Evolutionary conservation across 2,888 invertebrate genomes (phyloP).

Genomic region (Caenorhabditis becei): DNA sequence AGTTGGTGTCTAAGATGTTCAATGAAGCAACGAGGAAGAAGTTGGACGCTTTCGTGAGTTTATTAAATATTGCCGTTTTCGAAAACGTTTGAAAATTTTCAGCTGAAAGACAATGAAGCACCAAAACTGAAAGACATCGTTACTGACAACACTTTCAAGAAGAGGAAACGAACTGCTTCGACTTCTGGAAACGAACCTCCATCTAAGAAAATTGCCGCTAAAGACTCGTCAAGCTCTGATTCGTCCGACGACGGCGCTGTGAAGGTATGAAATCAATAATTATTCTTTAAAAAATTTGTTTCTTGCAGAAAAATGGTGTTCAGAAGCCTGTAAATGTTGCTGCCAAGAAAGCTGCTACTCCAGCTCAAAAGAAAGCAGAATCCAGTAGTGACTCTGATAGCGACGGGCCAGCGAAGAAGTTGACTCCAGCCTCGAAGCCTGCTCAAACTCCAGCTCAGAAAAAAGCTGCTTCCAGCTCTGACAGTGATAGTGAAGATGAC

Average conservation of each 20-base stretch:
- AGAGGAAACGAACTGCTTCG: slow-evolving; percentile 56
- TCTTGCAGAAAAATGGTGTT: slow-evolving; percentile 31
- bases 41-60: slow-evolving; percentile 64
- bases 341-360: slow-evolving; percentile 29
- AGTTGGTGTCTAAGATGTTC: slow-evolving; percentile 59
- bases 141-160: slow-evolving; percentile 40
- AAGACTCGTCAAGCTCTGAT: slow-evolving; percentile 60
- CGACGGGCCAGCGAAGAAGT: slow-evolving; percentile 30
- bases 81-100: slow-evolving; percentile 25
- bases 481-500: slow-evolving; percentile 51
- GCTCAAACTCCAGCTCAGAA: slow-evolving; percentile 51
- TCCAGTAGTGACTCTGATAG: slow-evolving; percentile 41
- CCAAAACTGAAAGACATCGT: slow-evolving; percentile 60
- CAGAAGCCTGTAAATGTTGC: slow-evolving; percentile 53
- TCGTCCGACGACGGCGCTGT: slow-evolving; percentile 58
- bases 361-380: slow-evolving; percentile 30
- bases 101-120: slow-evolving; percentile 60
- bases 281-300: not conserved
- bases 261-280: slow-evolving; percentile 24
- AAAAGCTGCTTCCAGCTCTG: slow-evolving; percentile 49
- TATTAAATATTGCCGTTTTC: too few species aligned
- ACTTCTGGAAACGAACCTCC: slow-evolving; percentile 64
- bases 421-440: slow-evolving; percentile 35
- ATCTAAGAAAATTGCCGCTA: slow-evolving; percentile 62
- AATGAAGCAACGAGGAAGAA: slow-evolving; percentile 56